These are phyloP conservation scores for Desmophyllum pertusum DNA, from an alignment of 92 coral and sea anemone species.

Conservation along the genomic window DNA sequence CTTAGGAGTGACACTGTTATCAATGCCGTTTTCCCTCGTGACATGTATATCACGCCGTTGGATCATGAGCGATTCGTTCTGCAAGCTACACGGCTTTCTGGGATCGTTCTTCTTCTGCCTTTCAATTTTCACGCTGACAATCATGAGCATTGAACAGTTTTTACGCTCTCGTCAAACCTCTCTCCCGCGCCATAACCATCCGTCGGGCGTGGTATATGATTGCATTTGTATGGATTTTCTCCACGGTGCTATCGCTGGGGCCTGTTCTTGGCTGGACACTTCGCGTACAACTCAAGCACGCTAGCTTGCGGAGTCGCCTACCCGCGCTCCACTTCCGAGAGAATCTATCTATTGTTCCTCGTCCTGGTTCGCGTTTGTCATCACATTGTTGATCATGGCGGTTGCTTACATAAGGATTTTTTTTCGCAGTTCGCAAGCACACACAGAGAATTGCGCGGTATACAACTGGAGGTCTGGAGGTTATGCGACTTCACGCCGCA, in stretches of 20 bases:
- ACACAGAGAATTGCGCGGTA: slow-evolving; percentile 70
- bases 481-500: slow-evolving; percentile 83
- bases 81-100: slow-evolving; percentile 85
- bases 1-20: slow-evolving; percentile 78
- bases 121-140: slow-evolving; percentile 82
- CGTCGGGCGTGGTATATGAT: slow-evolving; percentile 83
- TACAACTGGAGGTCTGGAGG: slow-evolving; percentile 77
- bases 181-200: slow-evolving; percentile 78
- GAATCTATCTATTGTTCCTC: slow-evolving; percentile 69
- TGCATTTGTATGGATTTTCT: slow-evolving; percentile 60
- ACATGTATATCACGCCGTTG: slow-evolving; percentile 79
- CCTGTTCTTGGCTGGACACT: slow-evolving; percentile 84
- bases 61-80: slow-evolving; percentile 75
- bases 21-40: slow-evolving; percentile 86
- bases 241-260: slow-evolving; percentile 70
- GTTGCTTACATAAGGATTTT: slow-evolving; percentile 78
- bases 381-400: slow-evolving; percentile 80
- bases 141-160: slow-evolving; percentile 91
- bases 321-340: slow-evolving; percentile 67
- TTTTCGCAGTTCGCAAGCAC: slow-evolving; percentile 77
- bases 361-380: slow-evolving; percentile 73
- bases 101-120: slow-evolving; percentile 88
- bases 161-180: slow-evolving; percentile 81
- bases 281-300: slow-evolving; percentile 82
- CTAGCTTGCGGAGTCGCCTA: slow-evolving; percentile 82